phyloP scores from a whole-genome alignment of 1,140 invertebrate genomes.

The Sarcophaga peregrina region DNA sequence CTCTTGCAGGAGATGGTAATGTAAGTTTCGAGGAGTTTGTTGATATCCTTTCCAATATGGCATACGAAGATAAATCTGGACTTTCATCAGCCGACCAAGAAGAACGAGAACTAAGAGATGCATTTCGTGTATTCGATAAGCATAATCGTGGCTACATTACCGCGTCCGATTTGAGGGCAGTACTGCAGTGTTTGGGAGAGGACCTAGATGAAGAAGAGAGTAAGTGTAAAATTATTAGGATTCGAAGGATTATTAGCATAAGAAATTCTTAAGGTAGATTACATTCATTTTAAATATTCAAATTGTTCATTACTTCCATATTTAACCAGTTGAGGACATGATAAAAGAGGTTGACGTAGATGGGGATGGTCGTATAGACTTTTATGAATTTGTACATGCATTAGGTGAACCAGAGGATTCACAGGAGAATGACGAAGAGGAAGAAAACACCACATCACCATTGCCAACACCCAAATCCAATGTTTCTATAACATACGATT shows the following conservation, averaged over 20 bases:
- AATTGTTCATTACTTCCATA: neutral
- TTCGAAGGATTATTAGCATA: neutral
- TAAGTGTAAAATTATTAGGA: conserved; percentile 62
- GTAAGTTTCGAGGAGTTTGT: conserved; percentile 94
- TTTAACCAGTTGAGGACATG: conserved; percentile 86
- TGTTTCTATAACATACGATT: conserved; percentile 55
- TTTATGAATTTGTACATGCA: conserved; percentile 88
- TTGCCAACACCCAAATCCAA: conserved; percentile 62
- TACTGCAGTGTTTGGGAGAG: conserved; percentile 86
- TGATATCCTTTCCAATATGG: conserved; percentile 87
- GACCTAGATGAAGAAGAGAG: conserved; percentile 88
- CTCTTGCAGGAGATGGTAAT: conserved; percentile 81
- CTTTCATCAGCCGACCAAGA: conserved; percentile 76
- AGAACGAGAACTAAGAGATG: conserved; percentile 87
- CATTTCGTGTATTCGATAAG: conserved; percentile 89
- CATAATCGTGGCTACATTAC: conserved; percentile 89
- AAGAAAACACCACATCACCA: conserved; percentile 69
- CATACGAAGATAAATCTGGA: conserved; percentile 70
- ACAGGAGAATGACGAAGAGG: conserved; percentile 82
- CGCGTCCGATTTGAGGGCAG: conserved; percentile 83
- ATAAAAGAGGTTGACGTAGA: conserved; percentile 92
- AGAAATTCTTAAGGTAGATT: too few relatives aligned
- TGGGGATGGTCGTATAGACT: conserved; percentile 89
- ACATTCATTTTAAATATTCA: too few relatives aligned
- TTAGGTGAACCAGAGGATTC: conserved; percentile 85